A percentile compares a stretch with the other conserved stretches of the same genome.
Evolutionary conservation across 2,888 invertebrate species (phyloP).

Genomic region (Hydrotaea diabolus): DNA sequence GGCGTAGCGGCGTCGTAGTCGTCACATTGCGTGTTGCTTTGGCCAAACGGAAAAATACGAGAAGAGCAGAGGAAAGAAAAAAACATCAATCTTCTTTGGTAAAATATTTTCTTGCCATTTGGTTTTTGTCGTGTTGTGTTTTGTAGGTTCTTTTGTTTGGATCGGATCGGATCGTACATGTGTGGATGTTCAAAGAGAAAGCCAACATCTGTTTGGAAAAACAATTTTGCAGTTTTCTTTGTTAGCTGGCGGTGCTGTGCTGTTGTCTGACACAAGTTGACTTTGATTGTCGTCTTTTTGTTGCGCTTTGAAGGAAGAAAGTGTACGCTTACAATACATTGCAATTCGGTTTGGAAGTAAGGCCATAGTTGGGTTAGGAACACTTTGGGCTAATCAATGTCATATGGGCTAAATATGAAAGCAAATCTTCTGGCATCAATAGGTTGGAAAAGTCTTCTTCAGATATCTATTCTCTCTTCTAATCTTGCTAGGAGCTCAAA

Average conservation of each 20-base stretch:
- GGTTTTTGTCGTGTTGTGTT: not conserved
- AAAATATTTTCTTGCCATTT: conserved; percentile 18
- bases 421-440: no score
- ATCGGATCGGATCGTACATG: not conserved
- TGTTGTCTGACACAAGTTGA: not conserved
- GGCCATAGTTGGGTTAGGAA: no score
- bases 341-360: no score
- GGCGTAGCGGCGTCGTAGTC: not conserved
- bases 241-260: not conserved
- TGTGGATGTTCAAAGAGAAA: not conserved
- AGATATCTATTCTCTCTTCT: no score
- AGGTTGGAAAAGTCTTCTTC: no score
- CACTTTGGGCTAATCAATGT: no score
- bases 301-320: not conserved
- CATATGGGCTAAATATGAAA: no score
- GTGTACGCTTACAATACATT: no score
- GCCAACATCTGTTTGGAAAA: conserved; percentile 14
- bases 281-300: not conserved
- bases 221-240: not conserved
- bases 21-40: conserved; percentile 24
- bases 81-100: conserved; percentile 21
- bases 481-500: no score
- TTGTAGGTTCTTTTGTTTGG: conserved; percentile 16
- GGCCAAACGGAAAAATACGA: conserved; percentile 11
- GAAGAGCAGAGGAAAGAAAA: not conserved